phyloP scores from a whole-genome alignment of 2,113 vertebrate species.

The Ifrita kowaldi region DNA sequence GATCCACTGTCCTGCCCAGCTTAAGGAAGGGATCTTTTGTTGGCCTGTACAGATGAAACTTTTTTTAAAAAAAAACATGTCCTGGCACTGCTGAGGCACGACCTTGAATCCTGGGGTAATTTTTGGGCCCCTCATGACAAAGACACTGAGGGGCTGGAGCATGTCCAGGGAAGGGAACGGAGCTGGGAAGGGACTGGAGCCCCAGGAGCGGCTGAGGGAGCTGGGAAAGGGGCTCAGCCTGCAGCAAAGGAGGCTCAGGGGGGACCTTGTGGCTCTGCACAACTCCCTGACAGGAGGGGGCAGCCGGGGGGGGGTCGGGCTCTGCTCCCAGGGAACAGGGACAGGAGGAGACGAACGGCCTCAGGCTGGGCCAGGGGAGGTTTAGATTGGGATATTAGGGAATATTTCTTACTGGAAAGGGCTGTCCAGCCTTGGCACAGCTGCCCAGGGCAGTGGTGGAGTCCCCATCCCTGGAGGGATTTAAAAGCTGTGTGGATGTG shows the following conservation, averaged over 20 bases:
- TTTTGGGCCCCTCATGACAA: not conserved
- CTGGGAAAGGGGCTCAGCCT: not conserved
- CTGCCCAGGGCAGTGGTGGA: not conserved
- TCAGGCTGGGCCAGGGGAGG: not conserved
- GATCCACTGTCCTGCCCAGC: not conserved
- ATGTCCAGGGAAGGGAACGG: fast-evolving
- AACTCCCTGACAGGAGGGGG: not conserved
- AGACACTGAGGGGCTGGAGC: not conserved
- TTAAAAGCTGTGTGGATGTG: not conserved
- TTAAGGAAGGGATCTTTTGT: not conserved
- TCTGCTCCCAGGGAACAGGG: not conserved
- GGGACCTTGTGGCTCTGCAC: not conserved
- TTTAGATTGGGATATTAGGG: fast-evolving
- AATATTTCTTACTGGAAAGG: fast-evolving
- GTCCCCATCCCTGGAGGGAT: not conserved
- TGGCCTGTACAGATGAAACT: not conserved
- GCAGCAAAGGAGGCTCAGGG: not conserved
- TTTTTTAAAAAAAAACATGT: not conserved
- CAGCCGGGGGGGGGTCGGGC: not conserved
- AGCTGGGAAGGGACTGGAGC: not conserved
- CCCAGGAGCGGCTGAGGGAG: not conserved
- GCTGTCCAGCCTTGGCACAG: fast-evolving
- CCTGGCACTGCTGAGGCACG: not conserved
- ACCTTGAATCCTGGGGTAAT: not conserved
- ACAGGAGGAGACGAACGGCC: not conserved